Base-by-base conservation (phyloP, 2,888 invertebrate genomes). In the Phoenoteleia sp. region DNA sequence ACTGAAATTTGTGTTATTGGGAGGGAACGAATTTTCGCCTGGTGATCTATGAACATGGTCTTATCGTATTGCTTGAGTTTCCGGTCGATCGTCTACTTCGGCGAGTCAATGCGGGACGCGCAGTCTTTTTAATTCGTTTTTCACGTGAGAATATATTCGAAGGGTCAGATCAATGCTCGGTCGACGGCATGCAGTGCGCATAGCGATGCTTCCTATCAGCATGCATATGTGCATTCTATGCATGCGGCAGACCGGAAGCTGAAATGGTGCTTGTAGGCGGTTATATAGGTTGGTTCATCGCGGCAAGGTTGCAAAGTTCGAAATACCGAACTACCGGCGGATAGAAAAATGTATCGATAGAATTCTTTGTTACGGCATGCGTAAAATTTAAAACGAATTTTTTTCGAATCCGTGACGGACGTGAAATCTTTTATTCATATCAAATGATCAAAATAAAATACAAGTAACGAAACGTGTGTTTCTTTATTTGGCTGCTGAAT, bases 191-290 rank as follows among this genome's bases (percentile, higher is more conserved):
- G 80, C 83, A 45, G 19, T 58, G 67, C 36, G 45, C 82, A 86
- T 82, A 77, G 80, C 81, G 39, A 67, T 77, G 84, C 86, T 89
- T 86, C 77, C 87, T 86, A 89, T 90, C 89, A 88, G 85, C 86
- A 88, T 89, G 88, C 87, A 87, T 80, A 85, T 89, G 84, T 84
- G 88, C 89, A 90, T 91, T 91, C 90, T 88, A 85, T 87, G 86
- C 89, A 90, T 89, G 87, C 89, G 88, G 85, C 84, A 69, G 87
- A 87, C 89, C 88, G 90, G 89, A 91, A 91, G 87, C 87, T 71
- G 86, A 85, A 88, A 90, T 86, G 87, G 88, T 88, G 88, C 86
- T 89, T 84, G 87, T 87, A 87, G 87, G 84, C 82, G 85, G 87
- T 86, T 64, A 76, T 82, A 76, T 64, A 76, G 82, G 69, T 81